Conservation (phyloP, 2,797 vertebrate species). For the Protosalanx chinensis region DNA sequence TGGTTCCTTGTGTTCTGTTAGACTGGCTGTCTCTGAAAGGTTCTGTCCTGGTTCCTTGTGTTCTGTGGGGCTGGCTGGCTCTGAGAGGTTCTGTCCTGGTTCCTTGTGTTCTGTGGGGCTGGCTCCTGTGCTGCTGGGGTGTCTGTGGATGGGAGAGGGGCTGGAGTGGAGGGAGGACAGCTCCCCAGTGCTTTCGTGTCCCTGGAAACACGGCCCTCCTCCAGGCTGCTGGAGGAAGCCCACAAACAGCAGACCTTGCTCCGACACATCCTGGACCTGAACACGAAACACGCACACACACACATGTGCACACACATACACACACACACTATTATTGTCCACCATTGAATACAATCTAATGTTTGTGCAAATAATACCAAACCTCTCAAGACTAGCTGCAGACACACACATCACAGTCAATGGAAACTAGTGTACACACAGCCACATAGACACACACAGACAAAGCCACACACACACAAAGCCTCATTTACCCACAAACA, state of each 20-base stretch:
- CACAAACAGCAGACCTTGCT: constrained; percentile 87
- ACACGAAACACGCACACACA: constrained; percentile 23
- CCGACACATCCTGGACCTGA: constrained; percentile 91
- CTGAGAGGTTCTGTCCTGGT: neutral
- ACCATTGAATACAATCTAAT: too few species aligned
- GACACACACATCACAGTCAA: constrained; percentile 1
- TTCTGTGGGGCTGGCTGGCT: constrained; percentile 57
- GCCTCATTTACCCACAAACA: constrained; percentile 42
- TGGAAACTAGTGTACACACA: neutral
- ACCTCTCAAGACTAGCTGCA: neutral
- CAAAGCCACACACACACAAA: constrained; percentile 7
- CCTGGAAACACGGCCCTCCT: constrained; percentile 59
- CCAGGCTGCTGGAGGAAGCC: constrained; percentile 86
- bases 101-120: constrained; percentile 56
- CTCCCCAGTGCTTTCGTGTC: constrained; percentile 65
- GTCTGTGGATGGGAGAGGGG: constrained; percentile 69
- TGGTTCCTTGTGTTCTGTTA: constrained; percentile 43
- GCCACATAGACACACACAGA: constrained; percentile 1
- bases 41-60: constrained; percentile 23
- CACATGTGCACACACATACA: constrained; percentile 18
- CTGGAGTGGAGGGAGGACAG: constrained; percentile 75
- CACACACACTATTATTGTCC: constrained; percentile 9
- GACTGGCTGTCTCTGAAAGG: constrained; percentile 37
- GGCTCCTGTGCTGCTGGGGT: constrained; percentile 54
- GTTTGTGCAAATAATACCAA: too few species aligned